Base-by-base conservation (phyloP, 1,140 invertebrate genomes). In the Magallana gigas region DNA sequence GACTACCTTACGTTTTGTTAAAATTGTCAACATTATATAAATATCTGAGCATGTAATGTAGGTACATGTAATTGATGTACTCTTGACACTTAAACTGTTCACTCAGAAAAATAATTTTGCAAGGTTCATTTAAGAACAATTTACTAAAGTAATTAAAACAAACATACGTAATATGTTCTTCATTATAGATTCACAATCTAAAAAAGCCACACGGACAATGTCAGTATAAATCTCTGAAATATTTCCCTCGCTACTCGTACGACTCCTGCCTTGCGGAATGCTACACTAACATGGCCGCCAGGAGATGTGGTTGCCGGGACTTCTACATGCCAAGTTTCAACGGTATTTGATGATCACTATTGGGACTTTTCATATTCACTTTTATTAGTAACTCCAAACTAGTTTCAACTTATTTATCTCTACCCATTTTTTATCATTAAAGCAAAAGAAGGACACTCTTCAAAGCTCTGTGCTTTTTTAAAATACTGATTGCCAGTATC, bases 211-310 rank as follows among this genome's bases (percentile, higher is more conserved):
- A 91, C 71, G 91, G 92, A 6, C 64, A 90, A 12, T 93, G 92
- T 29, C 80, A 68, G 14, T 87, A 87, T 16, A 87, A 68, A n/a
- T 12, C 29, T 1, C 88, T 91, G 12, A 68, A 81, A 8, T 91
- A 90, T 85, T 92, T 89, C 68, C 18, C 59, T 3, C n/a, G 86
- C 5, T 93, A 93, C 83, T 90, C 91, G 9, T 68, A 84, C 4
- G 90, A 91, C 60, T 86, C 87, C 76, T 93, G 92, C 68, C 71
- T 90, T 48, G 64, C 91, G 62, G 90, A 91, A 62, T 93, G 92
- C 84, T 84, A 90, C 11, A 91, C 88, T 1, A 48, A 87, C 7
- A 68, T 83, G 14, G 36, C 90, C 29, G 29, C 84, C 7, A 58
- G 87, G 36, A 11, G 23, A 57, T 93, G 92, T 88, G 90, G 89